phyloP scores from a whole-genome alignment of 2,888 invertebrate genomes.

The Willowsia nigromaculata region DNA sequence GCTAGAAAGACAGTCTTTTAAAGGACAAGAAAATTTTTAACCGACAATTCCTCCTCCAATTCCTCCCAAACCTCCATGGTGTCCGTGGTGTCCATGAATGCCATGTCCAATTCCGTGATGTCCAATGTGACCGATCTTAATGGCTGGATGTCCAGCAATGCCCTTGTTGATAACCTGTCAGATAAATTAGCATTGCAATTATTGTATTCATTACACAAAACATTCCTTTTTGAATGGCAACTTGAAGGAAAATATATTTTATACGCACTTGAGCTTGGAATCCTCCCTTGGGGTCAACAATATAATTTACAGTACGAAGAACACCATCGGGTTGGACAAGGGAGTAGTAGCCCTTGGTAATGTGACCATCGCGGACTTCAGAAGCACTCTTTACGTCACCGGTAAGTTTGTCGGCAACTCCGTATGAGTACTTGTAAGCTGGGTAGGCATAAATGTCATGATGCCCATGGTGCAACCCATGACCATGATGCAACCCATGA shows the following conservation, averaged over 20 bases:
- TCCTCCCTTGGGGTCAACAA: slow-evolving; percentile 44
- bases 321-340: slow-evolving; percentile 69
- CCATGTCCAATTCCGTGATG: not conserved
- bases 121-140: not conserved
- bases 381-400: slow-evolving; percentile 61
- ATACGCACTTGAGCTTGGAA: slow-evolving; percentile 57
- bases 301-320: slow-evolving; percentile 55
- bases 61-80: slow-evolving; percentile 15
- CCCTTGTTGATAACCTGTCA: slow-evolving; percentile 54
- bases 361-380: slow-evolving; percentile 65
- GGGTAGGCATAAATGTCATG: slow-evolving; percentile 31
- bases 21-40: slow-evolving; percentile 2
- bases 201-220: no score
- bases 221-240: no score
- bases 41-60: slow-evolving; percentile 50
- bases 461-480: not conserved
- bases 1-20: slow-evolving; percentile 9
- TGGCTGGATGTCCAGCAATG: slow-evolving; percentile 48
- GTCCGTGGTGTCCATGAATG: not conserved
- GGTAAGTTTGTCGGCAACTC: slow-evolving; percentile 61
- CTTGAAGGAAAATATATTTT: no score
- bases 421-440: slow-evolving; percentile 60
- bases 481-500: slow-evolving; percentile 13
- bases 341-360: slow-evolving; percentile 70
- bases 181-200: no score